Conservation (phyloP, 2,113 vertebrate genomes). For the Malurus alboscapulatus region DNA sequence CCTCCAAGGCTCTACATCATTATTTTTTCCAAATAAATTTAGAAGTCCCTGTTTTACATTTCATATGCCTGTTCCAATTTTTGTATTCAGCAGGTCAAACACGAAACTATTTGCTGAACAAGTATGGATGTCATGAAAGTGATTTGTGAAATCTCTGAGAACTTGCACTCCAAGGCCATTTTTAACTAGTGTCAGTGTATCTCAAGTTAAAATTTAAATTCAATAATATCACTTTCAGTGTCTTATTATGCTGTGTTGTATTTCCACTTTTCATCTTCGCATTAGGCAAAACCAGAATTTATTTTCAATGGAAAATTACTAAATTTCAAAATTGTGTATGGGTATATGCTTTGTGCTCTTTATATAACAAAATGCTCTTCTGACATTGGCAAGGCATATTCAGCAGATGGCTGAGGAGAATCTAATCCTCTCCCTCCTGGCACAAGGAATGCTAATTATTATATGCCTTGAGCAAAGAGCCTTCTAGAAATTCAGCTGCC, state of each 20-base stretch:
- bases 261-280: constrained; percentile 1
- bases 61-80: neutral
- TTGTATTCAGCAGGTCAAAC: constrained; percentile 17
- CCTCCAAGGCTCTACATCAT: neutral
- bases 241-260: neutral
- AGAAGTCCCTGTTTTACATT: constrained; percentile 4
- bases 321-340: neutral
- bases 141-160: constrained; percentile 15
- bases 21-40: constrained; percentile 4
- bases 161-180: neutral
- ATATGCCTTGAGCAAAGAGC: neutral
- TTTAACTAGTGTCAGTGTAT: neutral
- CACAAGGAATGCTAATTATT: neutral
- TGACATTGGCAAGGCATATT: constrained; percentile 24
- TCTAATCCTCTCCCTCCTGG: neutral
- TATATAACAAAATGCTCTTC: constrained; percentile 9
- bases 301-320: constrained; percentile 17
- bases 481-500: neutral
- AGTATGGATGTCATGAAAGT: constrained; percentile 7
- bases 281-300: neutral
- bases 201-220: constrained; percentile 29
- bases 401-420: constrained; percentile 15
- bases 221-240: neutral
- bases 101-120: neutral
- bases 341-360: neutral